Evolutionary conservation across 2,888 invertebrate genomes (phyloP), one percentile per base, ranked within the genome.

Genomic region (Yponomeuta cagnagella): DNA sequence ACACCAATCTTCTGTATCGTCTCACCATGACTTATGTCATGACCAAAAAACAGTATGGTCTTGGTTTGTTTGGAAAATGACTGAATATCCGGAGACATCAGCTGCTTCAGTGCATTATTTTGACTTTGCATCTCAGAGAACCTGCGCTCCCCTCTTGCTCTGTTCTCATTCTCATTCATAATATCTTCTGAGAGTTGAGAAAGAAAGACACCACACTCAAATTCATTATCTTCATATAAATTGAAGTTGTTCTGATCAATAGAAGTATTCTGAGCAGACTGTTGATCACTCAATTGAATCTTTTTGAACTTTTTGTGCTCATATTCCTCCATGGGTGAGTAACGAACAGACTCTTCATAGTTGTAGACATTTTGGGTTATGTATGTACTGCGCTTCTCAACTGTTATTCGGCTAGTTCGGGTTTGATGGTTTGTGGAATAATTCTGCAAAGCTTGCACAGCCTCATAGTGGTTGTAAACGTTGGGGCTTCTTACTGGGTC

Each of bases 1-100:
- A 87, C 81, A 2, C 85, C 79, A 72, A 91, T 90, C 73, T 88
- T 89, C 77, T 91, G 90, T n/a, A 90, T 83, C 0, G 90, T 90
- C 75, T 87, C 86, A 0, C 89, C 90, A 0, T 77, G 80, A n/a
- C 83, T 79, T 0, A 86, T 83, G 66, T 88, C 83, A 63, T 85
- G 81, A 0, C 89, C 91, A 4, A 88, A 74, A 71, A 86, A 90
- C 73, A 90, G 68, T 71, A 92, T 90, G 1, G 90, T 89, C 76
- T 87, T 89, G 71, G 84, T 79, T 72, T 89, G 89, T 72, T 88
- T 86, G 0, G 87, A 82, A 58, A 80, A 73, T 0, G 86, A 82
- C 74, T 89, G 87, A 31, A 87, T 85, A 23, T 86, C 85, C 0
- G 85, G 75, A 0, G 90, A 88, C 89, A 91, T 88, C 9, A 92